Evolutionary conservation across 2,797 vertebrate genomes (phyloP).

Genomic region (Ceryle rudis): DNA sequence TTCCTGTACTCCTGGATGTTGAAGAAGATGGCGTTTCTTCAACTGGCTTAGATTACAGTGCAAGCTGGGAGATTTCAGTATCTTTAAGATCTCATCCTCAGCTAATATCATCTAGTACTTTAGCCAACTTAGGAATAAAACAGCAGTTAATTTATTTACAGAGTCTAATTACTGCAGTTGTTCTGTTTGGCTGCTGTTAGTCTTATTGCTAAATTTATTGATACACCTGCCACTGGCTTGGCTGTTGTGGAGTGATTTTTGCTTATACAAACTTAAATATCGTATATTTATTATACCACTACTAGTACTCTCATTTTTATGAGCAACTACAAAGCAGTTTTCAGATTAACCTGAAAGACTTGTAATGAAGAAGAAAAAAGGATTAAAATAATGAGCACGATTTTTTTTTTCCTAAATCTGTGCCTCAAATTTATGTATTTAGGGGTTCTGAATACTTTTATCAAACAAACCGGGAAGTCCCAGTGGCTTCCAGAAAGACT

Average conservation of each 20-base stretch:
- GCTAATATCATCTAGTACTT: background rate
- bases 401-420: background rate
- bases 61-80: background rate
- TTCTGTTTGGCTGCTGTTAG: conserved; percentile 45
- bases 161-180: conserved; percentile 58
- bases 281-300: background rate
- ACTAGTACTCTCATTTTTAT: background rate
- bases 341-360: background rate
- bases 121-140: background rate
- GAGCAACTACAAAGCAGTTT: conserved; percentile 25
- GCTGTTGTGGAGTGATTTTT: conserved; percentile 27
- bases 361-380: background rate
- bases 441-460: background rate
- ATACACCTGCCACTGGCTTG: conserved; percentile 36
- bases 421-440: background rate
- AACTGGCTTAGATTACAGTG: background rate
- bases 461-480: background rate
- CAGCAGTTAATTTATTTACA: conserved; percentile 30
- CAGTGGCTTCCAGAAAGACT: background rate
- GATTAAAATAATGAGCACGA: background rate
- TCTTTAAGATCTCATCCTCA: background rate
- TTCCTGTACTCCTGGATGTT: background rate
- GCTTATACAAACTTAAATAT: conserved; percentile 34
- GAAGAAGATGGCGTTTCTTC: background rate
- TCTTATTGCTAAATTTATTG: conserved; percentile 54